These are phyloP conservation scores for Didymodactylos carnosus DNA, from an alignment of 2,888 invertebrate genomes.

Conservation along the genomic window DNA sequence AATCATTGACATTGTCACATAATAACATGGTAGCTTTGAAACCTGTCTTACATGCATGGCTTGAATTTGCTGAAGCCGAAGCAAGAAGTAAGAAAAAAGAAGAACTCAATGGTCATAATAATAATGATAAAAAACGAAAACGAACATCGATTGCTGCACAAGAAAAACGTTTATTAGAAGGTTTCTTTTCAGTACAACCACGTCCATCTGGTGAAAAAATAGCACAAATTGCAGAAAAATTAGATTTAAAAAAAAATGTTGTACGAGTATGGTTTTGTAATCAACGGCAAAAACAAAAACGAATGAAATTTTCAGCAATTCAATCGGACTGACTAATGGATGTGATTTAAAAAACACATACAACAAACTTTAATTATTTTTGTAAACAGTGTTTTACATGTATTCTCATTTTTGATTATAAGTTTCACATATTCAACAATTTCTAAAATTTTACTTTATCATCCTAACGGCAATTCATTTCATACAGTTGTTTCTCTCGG, in stretches of 20 bases:
- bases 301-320: slow-evolving; percentile 18
- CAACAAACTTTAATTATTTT: too few species aligned
- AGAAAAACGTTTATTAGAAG: slow-evolving; percentile 82
- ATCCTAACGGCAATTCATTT: too few species aligned
- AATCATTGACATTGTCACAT: slow-evolving; percentile 88
- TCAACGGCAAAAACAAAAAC: slow-evolving; percentile 59
- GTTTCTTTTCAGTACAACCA: slow-evolving; percentile 94
- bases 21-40: slow-evolving; percentile 99
- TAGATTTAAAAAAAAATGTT: slow-evolving; percentile 98
- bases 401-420: too few species aligned
- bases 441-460: too few species aligned
- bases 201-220: slow-evolving; percentile 96
- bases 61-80: slow-evolving; percentile 61
- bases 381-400: too few species aligned
- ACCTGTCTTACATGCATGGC: slow-evolving; percentile 92
- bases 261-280: slow-evolving; percentile 99
- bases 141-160: slow-evolving; percentile 96
- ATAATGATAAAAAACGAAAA: slow-evolving; percentile 78
- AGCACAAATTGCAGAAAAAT: slow-evolving; percentile 93
- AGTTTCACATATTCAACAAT: too few species aligned
- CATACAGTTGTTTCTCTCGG: too few species aligned
- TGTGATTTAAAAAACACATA: too few species aligned
- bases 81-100: slow-evolving; percentile 25
- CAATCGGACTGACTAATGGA: too few species aligned
- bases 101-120: not conserved